Percentiles rank a stretch among this genome's conserved stretches.
Evolutionary conservation across 2,888 invertebrate species (phyloP).

Genomic region (Tipula vernalis): DNA sequence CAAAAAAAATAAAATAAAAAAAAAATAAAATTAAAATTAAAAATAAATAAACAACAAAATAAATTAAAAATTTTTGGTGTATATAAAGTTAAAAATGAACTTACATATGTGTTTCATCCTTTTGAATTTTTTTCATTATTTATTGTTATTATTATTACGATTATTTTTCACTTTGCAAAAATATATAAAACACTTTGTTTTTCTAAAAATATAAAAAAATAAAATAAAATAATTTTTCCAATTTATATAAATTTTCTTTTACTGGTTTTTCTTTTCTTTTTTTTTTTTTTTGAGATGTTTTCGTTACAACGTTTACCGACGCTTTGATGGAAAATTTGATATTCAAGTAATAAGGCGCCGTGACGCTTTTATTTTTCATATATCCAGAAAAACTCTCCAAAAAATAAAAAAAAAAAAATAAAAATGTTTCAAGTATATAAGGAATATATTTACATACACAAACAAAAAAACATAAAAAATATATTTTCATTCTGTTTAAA

Average conservation of each 20-base stretch:
- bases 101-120: not conserved
- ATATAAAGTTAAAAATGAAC: not conserved
- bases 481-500: not conserved
- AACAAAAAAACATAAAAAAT: not conserved
- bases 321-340: conserved; percentile 29
- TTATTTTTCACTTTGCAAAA: not conserved
- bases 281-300: conserved; percentile 28
- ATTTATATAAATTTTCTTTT: not conserved
- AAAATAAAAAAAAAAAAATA: not conserved
- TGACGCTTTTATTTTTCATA: conserved; percentile 18
- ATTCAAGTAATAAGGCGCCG: conserved; percentile 21
- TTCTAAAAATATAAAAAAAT: not conserved
- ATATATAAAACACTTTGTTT: not conserved
- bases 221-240: not conserved
- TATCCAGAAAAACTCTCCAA: conserved; percentile 14
- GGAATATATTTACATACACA: conserved; percentile 1
- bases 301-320: conserved; percentile 38
- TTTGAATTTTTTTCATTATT: not conserved
- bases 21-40: not conserved
- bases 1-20: not conserved
- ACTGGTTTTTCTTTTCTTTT: not conserved
- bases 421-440: not conserved
- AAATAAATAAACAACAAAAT: not conserved
- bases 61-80: not conserved
- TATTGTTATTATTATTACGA: not conserved